These are phyloP conservation scores for Harpalus rubripes DNA, from an alignment of 2,888 invertebrate genomes.

Conservation along the genomic window DNA sequence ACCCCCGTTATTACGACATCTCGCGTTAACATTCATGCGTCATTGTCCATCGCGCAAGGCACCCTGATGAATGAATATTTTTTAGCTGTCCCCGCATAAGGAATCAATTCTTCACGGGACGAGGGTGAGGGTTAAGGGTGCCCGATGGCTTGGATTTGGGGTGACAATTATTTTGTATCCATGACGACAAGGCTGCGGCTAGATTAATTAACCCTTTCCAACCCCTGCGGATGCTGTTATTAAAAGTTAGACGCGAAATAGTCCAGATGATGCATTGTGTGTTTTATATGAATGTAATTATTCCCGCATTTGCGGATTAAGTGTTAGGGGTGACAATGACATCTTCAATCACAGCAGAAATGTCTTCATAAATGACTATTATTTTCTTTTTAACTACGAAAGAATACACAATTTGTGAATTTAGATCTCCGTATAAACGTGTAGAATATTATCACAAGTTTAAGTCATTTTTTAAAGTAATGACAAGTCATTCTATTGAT, in stretches of 20 bases:
- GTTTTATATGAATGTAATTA: slow-evolving; percentile 42
- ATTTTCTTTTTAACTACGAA: too few relatives aligned
- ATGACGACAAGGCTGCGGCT: slow-evolving; percentile 75
- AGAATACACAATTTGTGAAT: too few relatives aligned
- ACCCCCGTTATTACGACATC: slow-evolving; percentile 42
- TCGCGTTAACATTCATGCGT: slow-evolving; percentile 45
- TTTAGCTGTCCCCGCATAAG: slow-evolving; percentile 44
- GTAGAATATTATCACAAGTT: too few relatives aligned
- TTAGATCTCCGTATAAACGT: too few relatives aligned
- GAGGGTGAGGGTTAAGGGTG: slow-evolving; percentile 37
- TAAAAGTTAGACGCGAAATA: slow-evolving; percentile 75
- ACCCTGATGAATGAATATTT: slow-evolving; percentile 56
- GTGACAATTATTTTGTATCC: slow-evolving; percentile 75
- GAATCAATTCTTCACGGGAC: slow-evolving; percentile 59
- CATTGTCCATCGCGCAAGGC: slow-evolving; percentile 26
- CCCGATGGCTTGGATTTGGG: slow-evolving; percentile 56
- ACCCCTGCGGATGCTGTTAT: slow-evolving; percentile 72
- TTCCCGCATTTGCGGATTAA: slow-evolving; percentile 39
- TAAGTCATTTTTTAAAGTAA: too few relatives aligned
- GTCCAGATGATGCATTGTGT: slow-evolving; percentile 61
- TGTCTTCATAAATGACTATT: slow-evolving; percentile 5
- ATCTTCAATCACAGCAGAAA: slow-evolving; percentile 26
- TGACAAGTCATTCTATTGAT: too few relatives aligned
- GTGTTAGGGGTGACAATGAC: slow-evolving; percentile 29
- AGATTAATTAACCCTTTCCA: slow-evolving; percentile 77